phyloP scores from a whole-genome alignment of 2,113 vertebrate genomes.

The Anseranas semipalmata region DNA sequence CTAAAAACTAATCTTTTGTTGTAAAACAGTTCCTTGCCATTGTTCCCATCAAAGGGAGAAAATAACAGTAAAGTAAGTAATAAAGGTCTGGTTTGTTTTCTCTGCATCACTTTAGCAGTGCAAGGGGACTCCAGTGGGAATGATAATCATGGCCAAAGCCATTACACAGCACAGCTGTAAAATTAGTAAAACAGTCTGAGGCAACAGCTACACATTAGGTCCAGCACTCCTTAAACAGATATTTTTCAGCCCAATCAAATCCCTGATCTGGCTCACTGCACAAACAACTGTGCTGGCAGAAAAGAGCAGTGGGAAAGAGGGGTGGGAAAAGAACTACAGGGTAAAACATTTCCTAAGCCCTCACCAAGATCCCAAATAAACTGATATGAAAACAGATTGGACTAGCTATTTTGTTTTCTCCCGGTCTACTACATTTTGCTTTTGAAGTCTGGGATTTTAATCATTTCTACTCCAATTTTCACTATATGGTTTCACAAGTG shows the following conservation, averaged over 20 bases:
- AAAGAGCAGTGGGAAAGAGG: neutral
- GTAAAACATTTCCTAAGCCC: neutral
- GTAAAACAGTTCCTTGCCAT: neutral
- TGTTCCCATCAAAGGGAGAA: neutral
- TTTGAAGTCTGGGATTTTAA: neutral
- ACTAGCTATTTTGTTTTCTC: neutral
- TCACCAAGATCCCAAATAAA: neutral
- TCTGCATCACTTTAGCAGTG: neutral
- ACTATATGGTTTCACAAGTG: neutral
- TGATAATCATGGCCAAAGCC: neutral
- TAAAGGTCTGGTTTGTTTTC: neutral
- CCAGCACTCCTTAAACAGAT: neutral
- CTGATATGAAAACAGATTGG: neutral
- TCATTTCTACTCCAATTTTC: neutral
- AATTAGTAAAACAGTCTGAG: neutral
- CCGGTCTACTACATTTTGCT: neutral
- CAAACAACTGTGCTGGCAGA: neutral
- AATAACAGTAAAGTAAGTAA: neutral
- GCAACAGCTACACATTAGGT: neutral
- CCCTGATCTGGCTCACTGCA: neutral
- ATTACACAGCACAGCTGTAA: neutral
- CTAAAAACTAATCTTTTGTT: neutral
- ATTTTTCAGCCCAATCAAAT: neutral
- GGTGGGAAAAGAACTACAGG: neutral
- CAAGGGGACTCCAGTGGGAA: neutral